These are phyloP conservation scores for Arnoldichthys spilopterus DNA, from an alignment of 2,797 vertebrate genomes.

Conservation along the genomic window DNA sequence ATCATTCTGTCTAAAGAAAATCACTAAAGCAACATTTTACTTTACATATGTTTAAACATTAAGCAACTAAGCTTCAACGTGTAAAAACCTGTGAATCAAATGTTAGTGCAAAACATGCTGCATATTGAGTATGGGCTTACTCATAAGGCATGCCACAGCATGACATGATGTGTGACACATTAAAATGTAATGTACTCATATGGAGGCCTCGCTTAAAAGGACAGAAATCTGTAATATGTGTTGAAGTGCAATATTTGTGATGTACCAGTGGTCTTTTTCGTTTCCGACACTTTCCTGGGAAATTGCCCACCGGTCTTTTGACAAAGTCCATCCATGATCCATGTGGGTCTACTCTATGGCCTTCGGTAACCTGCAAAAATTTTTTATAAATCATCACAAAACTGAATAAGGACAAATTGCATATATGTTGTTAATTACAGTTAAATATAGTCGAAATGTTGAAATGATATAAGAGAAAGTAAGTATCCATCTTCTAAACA, in stretches of 20 bases:
- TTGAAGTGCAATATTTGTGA: slow-evolving; percentile 3
- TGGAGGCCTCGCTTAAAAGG: not conserved
- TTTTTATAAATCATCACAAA: not conserved
- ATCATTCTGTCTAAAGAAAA: too few species aligned
- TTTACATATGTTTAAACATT: not conserved
- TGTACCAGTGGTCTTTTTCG: slow-evolving; percentile 87
- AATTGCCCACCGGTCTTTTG: slow-evolving; percentile 84
- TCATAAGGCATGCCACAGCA: slow-evolving; percentile 22
- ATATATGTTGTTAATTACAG: not conserved
- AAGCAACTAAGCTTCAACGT: not conserved
- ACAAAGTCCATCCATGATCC: slow-evolving; percentile 95
- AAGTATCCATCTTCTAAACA: too few species aligned
- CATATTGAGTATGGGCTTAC: slow-evolving; percentile 9
- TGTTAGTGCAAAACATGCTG: not conserved
- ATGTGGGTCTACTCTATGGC: slow-evolving; percentile 86
- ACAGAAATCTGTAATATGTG: not conserved
- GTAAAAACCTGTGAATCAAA: not conserved
- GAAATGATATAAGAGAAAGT: too few species aligned
- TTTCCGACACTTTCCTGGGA: slow-evolving; percentile 84
- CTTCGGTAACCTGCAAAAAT: slow-evolving; percentile 77
- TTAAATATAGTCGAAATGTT: too few species aligned
- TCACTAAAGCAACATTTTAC: too few species aligned
- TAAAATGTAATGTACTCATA: not conserved
- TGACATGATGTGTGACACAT: slow-evolving; percentile 25
- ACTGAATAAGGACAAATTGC: not conserved